A percentile compares a stretch with the other conserved stretches of the same genome.
Conservation (phyloP, 2,113 vertebrate species). For the Mirounga angustirostris region DNA sequence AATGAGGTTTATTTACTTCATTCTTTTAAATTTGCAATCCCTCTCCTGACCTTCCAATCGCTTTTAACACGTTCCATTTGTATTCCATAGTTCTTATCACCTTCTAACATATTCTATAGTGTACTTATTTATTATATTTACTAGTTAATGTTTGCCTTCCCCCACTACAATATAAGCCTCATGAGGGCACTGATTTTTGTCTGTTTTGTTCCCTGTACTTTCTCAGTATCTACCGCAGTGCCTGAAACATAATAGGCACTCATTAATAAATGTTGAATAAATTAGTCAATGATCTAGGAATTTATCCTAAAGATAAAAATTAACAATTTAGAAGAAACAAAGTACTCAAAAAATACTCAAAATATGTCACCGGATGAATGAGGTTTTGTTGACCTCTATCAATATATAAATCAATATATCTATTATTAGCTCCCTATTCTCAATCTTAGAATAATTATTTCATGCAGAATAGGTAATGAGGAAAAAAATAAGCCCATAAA, state of each 20-base stretch:
- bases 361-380: background rate
- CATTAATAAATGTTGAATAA: background rate
- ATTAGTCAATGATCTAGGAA: background rate
- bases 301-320: conserved; percentile 42
- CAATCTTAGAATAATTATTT: conserved; percentile 35
- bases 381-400: background rate
- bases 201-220: background rate
- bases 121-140: background rate
- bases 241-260: background rate
- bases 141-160: background rate
- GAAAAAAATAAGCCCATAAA: background rate
- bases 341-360: background rate
- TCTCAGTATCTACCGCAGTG: background rate
- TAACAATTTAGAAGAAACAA: background rate
- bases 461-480: background rate
- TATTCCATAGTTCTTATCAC: background rate
- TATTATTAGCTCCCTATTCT: background rate
- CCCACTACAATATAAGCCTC: background rate
- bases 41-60: background rate
- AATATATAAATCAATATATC: background rate
- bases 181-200: background rate
- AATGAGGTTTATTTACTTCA: background rate
- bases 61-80: conserved; percentile 13
- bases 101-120: background rate
- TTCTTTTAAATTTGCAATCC: conserved; percentile 42